A percentile compares a stretch with the other conserved stretches of the same genome.
These are phyloP conservation scores for Athetis lepigone DNA, from an alignment of 2,888 invertebrate genomes.

Conservation along the genomic window DNA sequence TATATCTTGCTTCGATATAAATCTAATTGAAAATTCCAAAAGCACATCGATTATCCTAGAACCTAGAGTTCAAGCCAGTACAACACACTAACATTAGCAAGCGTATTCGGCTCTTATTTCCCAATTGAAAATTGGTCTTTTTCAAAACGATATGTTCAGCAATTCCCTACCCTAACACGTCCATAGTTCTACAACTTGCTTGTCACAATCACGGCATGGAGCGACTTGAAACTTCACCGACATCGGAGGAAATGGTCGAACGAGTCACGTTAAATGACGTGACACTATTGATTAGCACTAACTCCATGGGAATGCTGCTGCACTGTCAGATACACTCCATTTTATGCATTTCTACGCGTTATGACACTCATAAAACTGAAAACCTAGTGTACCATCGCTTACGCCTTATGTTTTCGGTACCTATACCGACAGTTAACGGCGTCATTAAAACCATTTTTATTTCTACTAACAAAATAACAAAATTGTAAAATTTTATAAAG, in stretches of 20 bases:
- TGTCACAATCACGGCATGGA: conserved; percentile 6
- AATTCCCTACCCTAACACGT: too few relatives aligned
- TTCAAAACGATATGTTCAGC: too few relatives aligned
- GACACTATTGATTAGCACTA: conserved; percentile 48
- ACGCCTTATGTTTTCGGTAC: conserved; percentile 41
- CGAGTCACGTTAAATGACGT: conserved; percentile 19
- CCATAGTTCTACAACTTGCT: conserved; percentile 19
- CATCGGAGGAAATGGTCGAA: conserved; percentile 12
- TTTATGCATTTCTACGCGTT: conserved; percentile 43
- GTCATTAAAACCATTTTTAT: conserved; percentile 52
- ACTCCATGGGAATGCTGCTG: conserved; percentile 25
- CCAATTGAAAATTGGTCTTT: too few relatives aligned
- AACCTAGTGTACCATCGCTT: conserved; percentile 32
- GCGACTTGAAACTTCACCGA: conserved; percentile 15
- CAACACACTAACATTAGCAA: too few relatives aligned
- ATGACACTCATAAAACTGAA: conserved; percentile 48
- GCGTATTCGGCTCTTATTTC: too few relatives aligned
- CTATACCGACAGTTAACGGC: conserved; percentile 38
- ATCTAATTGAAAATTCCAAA: too few relatives aligned
- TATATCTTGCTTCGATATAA: too few relatives aligned
- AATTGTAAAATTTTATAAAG: conserved; percentile 55
- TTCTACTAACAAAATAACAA: conserved; percentile 51
- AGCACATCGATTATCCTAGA: too few relatives aligned
- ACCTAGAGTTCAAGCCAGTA: too few relatives aligned
- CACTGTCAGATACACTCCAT: conserved; percentile 32